These are phyloP conservation scores for Coilia nasus DNA, from an alignment of 2,797 vertebrate genomes.

Conservation along the genomic window DNA sequence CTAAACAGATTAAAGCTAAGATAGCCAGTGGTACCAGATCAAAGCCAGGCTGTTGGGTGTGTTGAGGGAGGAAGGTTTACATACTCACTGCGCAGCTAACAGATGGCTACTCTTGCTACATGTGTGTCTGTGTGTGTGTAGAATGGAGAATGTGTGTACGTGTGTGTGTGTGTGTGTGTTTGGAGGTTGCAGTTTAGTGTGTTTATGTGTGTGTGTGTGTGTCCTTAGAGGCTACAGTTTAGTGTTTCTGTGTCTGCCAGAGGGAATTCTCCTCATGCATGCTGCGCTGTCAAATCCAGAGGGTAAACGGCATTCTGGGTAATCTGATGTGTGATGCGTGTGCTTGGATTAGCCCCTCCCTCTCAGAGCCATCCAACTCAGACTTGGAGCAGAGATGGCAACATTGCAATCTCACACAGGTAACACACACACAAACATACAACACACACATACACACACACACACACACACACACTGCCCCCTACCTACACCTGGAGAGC, in stretches of 20 bases:
- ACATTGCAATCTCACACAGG: neutral
- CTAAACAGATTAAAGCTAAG: no score
- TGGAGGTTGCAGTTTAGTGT: neutral
- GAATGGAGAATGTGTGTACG: neutral
- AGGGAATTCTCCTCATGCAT: slow-evolving; percentile 52
- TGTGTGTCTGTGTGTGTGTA: neutral
- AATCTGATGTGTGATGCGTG: slow-evolving; percentile 71
- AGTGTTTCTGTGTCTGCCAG: neutral
- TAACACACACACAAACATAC: slow-evolving; percentile 3
- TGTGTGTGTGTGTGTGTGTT: neutral
- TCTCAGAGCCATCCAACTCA: neutral
- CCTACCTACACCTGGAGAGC: neutral
- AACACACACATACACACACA: neutral
- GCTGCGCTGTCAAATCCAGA: slow-evolving; percentile 70
- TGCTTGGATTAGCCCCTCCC: slow-evolving; percentile 48
- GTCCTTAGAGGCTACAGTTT: neutral
- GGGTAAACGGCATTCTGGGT: slow-evolving; percentile 72
- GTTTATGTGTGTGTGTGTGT: neutral
- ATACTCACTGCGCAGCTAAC: no score
- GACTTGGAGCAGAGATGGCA: neutral
- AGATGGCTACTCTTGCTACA: no score
- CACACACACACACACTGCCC: neutral
- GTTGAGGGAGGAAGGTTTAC: no score
- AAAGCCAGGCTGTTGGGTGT: no score
- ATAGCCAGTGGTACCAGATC: no score